Base-by-base conservation (phyloP, 2,797 vertebrate genomes). In the Decapterus maruadsi region DNA sequence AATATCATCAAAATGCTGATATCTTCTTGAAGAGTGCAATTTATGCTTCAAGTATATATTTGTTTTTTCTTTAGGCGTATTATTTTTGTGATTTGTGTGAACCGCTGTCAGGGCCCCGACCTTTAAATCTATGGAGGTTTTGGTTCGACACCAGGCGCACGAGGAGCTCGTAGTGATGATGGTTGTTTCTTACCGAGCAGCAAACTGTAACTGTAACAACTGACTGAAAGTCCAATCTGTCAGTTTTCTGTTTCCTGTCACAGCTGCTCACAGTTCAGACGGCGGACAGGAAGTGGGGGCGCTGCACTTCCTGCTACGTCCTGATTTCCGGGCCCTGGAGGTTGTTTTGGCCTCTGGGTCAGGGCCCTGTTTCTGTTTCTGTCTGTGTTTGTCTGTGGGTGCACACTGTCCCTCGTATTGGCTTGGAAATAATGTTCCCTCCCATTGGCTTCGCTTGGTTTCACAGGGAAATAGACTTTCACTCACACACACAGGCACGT, bases 391-490 rank as follows among this genome's bases (percentile, higher is more conserved):
- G 42, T 67, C 20, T 64, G 43, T 77, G 9, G 61, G 13, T 65
- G 54, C 60, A 54, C 43, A 13, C 56, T 57, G 54, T 60, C 17
- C 54, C 2, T n/a, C 8, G 72, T 73, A 65, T 62, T 76, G 58
- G 75, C 77, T 63, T 61, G 56, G 62, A 82, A 83, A 77, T 80
- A 68, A 82, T 68, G 46, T 73, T 76, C 53, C 68, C 51, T 71
- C 55, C 55, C 46, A 72, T 70, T 13, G 26, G 80, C 70, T 79
- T 71, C 31, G 51, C 80, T 90, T 70, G 46, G 68, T 82, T 88
- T 77, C 55, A 87, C 74, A 74, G 72, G 60, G 61, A 90, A 83
- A 84, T 61, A 72, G 65, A 75, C 72, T 40, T 45, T 20, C 40
- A 10, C 26, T 4, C 53, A 6, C 53, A 55, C 75, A 55, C 63